Conservation (phyloP, 2,797 vertebrate genomes). For the Siniperca undulata region DNA sequence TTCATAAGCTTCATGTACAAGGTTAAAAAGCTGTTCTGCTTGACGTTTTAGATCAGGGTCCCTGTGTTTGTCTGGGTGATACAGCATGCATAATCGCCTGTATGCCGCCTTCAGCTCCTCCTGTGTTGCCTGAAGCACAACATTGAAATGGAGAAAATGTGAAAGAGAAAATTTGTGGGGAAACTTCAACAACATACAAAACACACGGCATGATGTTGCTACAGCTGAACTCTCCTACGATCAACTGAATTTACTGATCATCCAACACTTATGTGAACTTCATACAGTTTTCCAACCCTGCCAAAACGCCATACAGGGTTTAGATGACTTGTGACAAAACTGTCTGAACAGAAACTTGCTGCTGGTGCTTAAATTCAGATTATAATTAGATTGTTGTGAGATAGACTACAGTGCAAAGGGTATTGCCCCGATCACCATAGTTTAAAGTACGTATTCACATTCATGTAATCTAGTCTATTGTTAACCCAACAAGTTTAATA, state of each 20-base stretch:
- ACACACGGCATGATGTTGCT: not conserved
- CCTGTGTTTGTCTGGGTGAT: constrained; percentile 98
- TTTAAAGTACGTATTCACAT: not conserved
- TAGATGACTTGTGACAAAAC: not conserved
- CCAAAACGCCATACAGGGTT: not conserved
- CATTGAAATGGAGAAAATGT: constrained; percentile 10
- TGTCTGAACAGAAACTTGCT: not conserved
- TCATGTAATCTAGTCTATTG: not conserved
- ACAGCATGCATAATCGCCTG: constrained; percentile 96
- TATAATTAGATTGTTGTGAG: not conserved
- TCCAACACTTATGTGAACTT: not conserved
- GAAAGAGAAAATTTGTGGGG: not conserved
- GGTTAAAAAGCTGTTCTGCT: constrained; percentile 97
- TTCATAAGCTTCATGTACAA: constrained; percentile 98
- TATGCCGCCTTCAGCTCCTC: constrained; percentile 97
- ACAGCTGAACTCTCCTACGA: not conserved
- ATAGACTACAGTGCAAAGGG: not conserved
- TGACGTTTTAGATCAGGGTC: constrained; percentile 96
- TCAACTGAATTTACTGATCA: not conserved
- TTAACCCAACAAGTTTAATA: not conserved
- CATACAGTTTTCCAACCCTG: not conserved
- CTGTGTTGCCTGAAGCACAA: constrained; percentile 90
- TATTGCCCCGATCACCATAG: not conserved
- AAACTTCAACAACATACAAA: not conserved
- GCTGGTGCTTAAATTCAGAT: not conserved